Conservation (phyloP, 1,140 invertebrate species). For the Dendroctonus valens region DNA sequence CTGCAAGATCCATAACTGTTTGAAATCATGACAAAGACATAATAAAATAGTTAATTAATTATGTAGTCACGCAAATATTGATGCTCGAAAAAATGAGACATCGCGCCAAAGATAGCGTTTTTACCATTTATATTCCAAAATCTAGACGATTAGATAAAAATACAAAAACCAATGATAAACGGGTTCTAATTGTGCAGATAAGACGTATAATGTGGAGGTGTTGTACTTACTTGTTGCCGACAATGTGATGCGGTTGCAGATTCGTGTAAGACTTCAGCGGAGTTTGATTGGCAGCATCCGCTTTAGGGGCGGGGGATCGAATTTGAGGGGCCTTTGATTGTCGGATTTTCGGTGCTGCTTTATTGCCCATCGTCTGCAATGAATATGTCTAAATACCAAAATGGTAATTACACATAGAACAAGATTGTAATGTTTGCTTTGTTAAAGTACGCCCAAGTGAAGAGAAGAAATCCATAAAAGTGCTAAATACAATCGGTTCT, state of each 20-base stretch:
- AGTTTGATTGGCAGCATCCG: constrained; percentile 71
- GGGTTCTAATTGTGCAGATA: too few relatives aligned
- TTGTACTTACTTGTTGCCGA: constrained; percentile 51
- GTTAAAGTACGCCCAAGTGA: not conserved
- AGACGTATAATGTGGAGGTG: too few relatives aligned
- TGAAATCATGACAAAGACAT: not conserved
- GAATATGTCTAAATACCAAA: constrained; percentile 34
- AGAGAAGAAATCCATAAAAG: not conserved
- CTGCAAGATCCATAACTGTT: constrained; percentile 46
- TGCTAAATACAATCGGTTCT: too few relatives aligned
- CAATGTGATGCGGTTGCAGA: constrained; percentile 52
- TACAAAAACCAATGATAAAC: too few relatives aligned
- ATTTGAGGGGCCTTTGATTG: constrained; percentile 53
- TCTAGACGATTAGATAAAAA: too few relatives aligned
- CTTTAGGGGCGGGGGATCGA: constrained; percentile 64
- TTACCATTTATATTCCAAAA: too few relatives aligned
- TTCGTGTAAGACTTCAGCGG: constrained; percentile 53
- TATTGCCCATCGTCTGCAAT: constrained; percentile 50
- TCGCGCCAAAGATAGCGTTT: too few relatives aligned
- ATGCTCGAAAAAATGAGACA: too few relatives aligned
- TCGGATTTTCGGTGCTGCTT: constrained; percentile 53
- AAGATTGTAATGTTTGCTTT: constrained; percentile 20
- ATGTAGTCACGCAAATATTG: too few relatives aligned
- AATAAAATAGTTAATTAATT: not conserved
- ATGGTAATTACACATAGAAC: constrained; percentile 31